Conservation (phyloP, 1,140 invertebrate species). For the Chymomyza costata region DNA sequence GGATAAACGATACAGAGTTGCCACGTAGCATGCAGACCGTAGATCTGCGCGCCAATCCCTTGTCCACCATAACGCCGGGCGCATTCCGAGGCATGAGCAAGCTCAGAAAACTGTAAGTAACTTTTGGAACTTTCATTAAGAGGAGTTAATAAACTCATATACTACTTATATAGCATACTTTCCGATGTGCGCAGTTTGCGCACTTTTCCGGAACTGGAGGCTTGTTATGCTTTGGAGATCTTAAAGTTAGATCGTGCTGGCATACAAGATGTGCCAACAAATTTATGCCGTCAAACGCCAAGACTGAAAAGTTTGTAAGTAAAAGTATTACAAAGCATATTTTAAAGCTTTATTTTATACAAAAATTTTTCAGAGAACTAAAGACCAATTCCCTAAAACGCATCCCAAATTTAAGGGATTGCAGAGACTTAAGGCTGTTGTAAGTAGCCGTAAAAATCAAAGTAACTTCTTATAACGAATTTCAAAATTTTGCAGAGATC, state of each 20-base stretch:
- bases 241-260: constrained; percentile 88
- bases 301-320: constrained; percentile 92
- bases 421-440: constrained; percentile 88
- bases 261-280: constrained; percentile 81
- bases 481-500: constrained; percentile 81
- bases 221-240: constrained; percentile 85
- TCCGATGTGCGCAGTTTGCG: constrained; percentile 88
- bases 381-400: constrained; percentile 85
- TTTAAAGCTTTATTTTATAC: not conserved
- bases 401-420: constrained; percentile 84
- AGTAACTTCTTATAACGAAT: not conserved
- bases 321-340: not conserved
- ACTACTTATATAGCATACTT: constrained; percentile 80
- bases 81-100: constrained; percentile 81
- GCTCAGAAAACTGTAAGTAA: constrained; percentile 84
- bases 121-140: not conserved
- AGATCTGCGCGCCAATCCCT: constrained; percentile 84
- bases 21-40: constrained; percentile 80
- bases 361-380: constrained; percentile 82
- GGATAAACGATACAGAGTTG: constrained; percentile 79
- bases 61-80: constrained; percentile 79
- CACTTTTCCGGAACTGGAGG: constrained; percentile 88
- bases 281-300: constrained; percentile 86
- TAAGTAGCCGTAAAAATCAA: constrained; percentile 80
- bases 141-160: constrained; percentile 7